Evolutionary conservation across 2,888 invertebrate genomes (phyloP), one percentile per base, ranked within the genome.

Genomic region (Sphaeridia pumilis): DNA sequence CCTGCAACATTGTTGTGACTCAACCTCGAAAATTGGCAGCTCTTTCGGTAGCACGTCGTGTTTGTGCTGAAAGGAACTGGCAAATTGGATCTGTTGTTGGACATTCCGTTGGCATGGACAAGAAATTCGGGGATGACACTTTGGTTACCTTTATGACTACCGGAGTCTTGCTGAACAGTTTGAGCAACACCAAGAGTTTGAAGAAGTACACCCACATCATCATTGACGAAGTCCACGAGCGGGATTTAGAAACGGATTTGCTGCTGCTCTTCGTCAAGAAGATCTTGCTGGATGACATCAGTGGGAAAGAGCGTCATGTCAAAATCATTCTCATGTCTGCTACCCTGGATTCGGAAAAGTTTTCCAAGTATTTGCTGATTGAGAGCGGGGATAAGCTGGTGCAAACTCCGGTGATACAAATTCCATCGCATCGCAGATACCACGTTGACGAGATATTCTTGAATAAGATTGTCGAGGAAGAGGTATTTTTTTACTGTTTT

Each of bases 1-100:
- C 78, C 44, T 92, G 90, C 68, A 92, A 88, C 69, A 88, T 95
- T 58, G 74, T 86, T 45, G 88, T 94, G 0, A 95, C 95, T 0
- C 94, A 95, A 69, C 95, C 95, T 0, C 77, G 95, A 50, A 79
- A 87, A 66, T 88, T 95, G 64, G 95, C 94, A 4, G 93, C 95
- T n/a, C 83, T 87, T 48, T 88, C 87, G 64, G 84, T 95, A 51
- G 85, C 93, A 0, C 78, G 78, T 60, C 75, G 92, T 60, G 92
- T 95, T 2, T 83, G 86, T 57, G 73, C 79, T n/a, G 93, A 94
- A 70, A 74, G 92, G 53, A 77, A 79, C 1, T 93, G 92, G 89
- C 73, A 79, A 50, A 67, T 86, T 5, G 89, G 92, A 1, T 79
- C 80, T 1, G 70, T 93, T 41, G 87, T 92, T 66, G 93, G 93